Conservation (phyloP, 2,797 vertebrate genomes). For the Agapornis canus region DNA sequence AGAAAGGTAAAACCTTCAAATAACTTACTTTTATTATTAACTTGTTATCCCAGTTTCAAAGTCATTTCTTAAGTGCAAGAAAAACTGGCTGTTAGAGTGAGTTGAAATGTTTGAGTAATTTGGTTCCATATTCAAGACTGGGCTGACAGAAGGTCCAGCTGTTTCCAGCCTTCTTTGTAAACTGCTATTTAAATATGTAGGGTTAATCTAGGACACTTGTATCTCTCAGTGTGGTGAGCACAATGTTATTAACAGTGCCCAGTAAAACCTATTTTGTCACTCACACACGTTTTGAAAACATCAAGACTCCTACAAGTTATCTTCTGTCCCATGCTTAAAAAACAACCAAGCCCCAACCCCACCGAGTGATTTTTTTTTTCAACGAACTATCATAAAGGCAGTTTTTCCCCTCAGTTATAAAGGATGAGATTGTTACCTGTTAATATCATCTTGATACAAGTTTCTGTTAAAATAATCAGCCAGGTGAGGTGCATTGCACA, state of each 20-base stretch:
- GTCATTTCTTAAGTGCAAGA: not conserved
- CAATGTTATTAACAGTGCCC: not conserved
- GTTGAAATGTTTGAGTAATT: not conserved
- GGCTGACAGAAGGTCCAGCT: not conserved
- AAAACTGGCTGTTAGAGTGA: not conserved
- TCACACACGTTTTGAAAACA: not conserved
- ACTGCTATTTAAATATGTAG: not conserved
- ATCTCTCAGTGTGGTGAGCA: not conserved
- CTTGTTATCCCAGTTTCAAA: not conserved
- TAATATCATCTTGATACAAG: constrained; percentile 92
- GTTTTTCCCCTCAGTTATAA: not conserved
- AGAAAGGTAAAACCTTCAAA: not conserved
- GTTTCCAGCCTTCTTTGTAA: not conserved
- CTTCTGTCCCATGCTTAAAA: not conserved
- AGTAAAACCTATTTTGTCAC: not conserved
- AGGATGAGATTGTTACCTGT: constrained; percentile 80
- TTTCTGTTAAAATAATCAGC: constrained; percentile 95
- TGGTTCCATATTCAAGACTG: not conserved
- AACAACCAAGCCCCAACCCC: accelerated
- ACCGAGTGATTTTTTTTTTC: not conserved
- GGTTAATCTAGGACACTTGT: not conserved
- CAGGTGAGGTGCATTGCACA: constrained; percentile 91
- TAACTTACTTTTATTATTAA: not conserved
- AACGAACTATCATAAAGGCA: not conserved
- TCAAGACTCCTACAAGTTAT: not conserved